A percentile compares a stretch with the other conserved stretches of the same genome.
phyloP scores from a whole-genome alignment of 2,797 vertebrate genomes.

The Graptemys geographica region DNA sequence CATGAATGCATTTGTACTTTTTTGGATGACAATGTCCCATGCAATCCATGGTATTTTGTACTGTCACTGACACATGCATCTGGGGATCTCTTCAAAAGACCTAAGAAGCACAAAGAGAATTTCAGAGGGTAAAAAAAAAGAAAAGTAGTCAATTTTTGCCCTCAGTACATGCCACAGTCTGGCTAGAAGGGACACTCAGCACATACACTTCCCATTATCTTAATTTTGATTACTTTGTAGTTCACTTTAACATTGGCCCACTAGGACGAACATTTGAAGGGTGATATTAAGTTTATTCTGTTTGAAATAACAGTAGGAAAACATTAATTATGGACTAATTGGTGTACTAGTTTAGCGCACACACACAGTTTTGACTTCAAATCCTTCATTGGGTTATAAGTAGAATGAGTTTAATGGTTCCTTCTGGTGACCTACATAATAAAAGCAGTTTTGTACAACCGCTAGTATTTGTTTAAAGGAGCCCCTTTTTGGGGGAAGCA shows the following conservation, averaged over 20 bases:
- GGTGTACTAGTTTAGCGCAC: not conserved
- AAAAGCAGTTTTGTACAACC: not conserved
- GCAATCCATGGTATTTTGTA: not conserved
- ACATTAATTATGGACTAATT: no score
- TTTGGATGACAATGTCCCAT: not conserved
- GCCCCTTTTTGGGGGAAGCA: not conserved
- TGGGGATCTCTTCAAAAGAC: not conserved
- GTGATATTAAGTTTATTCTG: not conserved
- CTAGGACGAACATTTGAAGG: not conserved
- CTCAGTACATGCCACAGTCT: not conserved
- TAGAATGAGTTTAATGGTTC: not conserved
- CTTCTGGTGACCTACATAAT: not conserved
- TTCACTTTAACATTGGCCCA: not conserved
- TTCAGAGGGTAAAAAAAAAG: not conserved
- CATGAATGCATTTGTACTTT: not conserved
- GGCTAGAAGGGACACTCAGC: not conserved
- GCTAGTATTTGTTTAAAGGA: not conserved
- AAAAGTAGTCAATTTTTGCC: not conserved
- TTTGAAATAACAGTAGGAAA: not conserved
- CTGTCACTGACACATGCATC: not conserved
- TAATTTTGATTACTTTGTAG: not conserved
- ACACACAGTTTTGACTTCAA: not conserved
- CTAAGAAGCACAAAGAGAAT: not conserved
- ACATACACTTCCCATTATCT: not conserved
- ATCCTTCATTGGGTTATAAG: not conserved